phyloP scores from a whole-genome alignment of 2,888 invertebrate genomes.

The Heliothis peltigera region DNA sequence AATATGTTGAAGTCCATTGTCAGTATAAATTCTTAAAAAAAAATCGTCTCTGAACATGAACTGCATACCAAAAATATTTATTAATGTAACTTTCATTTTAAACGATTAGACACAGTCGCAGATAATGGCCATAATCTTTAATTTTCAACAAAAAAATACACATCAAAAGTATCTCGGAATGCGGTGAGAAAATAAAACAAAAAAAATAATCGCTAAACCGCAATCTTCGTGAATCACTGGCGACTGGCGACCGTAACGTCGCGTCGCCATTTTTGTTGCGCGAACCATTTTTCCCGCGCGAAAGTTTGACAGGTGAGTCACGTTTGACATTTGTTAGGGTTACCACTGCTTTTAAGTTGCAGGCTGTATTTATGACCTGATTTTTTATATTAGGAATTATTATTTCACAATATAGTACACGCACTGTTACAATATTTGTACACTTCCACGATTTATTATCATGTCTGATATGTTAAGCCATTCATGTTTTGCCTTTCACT shows the following conservation, averaged over 20 bases:
- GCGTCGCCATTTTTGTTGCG: slow-evolving; percentile 64
- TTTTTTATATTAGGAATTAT: too few relatives aligned
- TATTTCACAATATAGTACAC: too few relatives aligned
- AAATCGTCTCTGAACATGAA: too few relatives aligned
- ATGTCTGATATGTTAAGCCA: not conserved
- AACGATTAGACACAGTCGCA: slow-evolving; percentile 39
- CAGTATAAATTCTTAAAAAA: too few relatives aligned
- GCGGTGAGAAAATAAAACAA: slow-evolving; percentile 34
- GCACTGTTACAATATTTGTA: too few relatives aligned
- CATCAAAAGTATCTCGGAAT: slow-evolving; percentile 45
- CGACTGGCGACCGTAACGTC: slow-evolving; percentile 49
- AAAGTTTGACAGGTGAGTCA: slow-evolving; percentile 85
- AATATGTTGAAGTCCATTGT: too few relatives aligned
- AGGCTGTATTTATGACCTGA: not conserved
- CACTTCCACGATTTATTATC: too few relatives aligned
- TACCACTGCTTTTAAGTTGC: slow-evolving; percentile 16
- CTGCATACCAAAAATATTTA: not conserved
- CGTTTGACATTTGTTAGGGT: slow-evolving; percentile 63
- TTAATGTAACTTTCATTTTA: slow-evolving; percentile 48
- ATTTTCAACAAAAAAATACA: slow-evolving; percentile 46
- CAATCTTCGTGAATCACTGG: slow-evolving; percentile 59
- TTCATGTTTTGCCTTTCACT: not conserved
- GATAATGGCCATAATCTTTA: slow-evolving; percentile 42
- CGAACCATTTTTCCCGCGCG: slow-evolving; percentile 72
- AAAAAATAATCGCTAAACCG: slow-evolving; percentile 36